Conservation (phyloP, 2,797 vertebrate species). For the Sylvia borin region DNA sequence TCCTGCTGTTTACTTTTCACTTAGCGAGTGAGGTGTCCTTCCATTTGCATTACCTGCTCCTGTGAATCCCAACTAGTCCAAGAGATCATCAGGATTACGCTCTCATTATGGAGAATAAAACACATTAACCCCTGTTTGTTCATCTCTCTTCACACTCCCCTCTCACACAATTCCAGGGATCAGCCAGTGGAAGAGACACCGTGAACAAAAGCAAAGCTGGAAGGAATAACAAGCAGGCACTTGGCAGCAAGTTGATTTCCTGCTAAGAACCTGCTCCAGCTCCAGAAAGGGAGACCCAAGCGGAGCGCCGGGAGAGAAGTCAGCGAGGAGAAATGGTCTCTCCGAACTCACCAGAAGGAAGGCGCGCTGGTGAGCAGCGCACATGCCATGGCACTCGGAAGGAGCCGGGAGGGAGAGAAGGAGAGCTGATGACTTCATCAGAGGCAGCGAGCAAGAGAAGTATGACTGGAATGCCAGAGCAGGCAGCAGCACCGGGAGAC, state of each 20-base stretch:
- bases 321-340: neutral
- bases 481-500: conserved; percentile 2
- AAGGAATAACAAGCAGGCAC: neutral
- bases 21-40: neutral
- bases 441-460: neutral
- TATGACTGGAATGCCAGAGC: conserved; percentile 21
- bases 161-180: neutral
- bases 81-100: neutral
- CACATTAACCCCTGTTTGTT: neutral
- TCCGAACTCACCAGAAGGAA: conserved; percentile 65
- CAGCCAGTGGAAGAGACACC: neutral
- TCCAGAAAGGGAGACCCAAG: neutral
- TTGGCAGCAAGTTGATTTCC: neutral
- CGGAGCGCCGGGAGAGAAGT: neutral
- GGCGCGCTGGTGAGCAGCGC: neutral
- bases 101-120: neutral
- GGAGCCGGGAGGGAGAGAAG: neutral
- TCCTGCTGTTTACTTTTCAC: neutral
- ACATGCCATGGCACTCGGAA: conserved; percentile 52
- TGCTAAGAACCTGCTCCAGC: neutral
- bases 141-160: neutral
- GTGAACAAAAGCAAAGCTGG: neutral
- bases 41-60: conserved; percentile 26
- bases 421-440: conserved; percentile 60
- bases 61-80: conserved; percentile 11